Evolutionary conservation across 2,797 vertebrate species (phyloP).

Genomic region (Remorina albescens): DNA sequence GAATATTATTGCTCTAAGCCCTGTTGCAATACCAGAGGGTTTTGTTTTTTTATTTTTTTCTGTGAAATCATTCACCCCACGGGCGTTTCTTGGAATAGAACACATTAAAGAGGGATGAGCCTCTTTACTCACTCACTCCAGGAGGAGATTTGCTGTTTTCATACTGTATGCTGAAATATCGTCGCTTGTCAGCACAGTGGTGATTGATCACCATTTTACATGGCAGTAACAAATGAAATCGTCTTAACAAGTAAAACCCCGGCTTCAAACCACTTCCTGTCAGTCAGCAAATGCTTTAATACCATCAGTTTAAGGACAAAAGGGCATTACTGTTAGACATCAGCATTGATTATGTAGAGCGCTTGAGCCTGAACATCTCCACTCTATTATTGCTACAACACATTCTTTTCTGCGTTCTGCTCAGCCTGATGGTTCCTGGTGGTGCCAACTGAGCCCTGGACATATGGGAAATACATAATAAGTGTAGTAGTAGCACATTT

Average conservation of each 20-base stretch:
- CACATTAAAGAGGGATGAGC: conserved; percentile 75
- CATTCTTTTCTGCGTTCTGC: conserved; percentile 1
- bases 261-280: conserved; percentile 12
- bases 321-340: neutral
- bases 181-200: conserved; percentile 45
- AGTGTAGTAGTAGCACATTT: conserved; percentile 6
- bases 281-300: conserved; percentile 1
- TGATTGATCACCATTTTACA: conserved; percentile 26
- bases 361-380: neutral
- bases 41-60: conserved; percentile 10
- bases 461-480: conserved; percentile 32
- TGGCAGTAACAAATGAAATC: conserved; percentile 30
- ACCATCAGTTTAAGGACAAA: neutral
- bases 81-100: conserved; percentile 60
- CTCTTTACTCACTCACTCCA: conserved; percentile 49
- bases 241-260: conserved; percentile 11
- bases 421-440: neutral
- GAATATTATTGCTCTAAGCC: conserved; percentile 29
- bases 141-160: conserved; percentile 62
- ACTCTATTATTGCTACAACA: neutral
- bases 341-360: neutral
- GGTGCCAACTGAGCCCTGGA: conserved; percentile 14
- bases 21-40: conserved; percentile 23
- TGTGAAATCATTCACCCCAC: conserved; percentile 46
- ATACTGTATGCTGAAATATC: conserved; percentile 54